Evolutionary conservation across 2,113 vertebrate species (phyloP).

Genomic region (Rhinopithecus roxellana): DNA sequence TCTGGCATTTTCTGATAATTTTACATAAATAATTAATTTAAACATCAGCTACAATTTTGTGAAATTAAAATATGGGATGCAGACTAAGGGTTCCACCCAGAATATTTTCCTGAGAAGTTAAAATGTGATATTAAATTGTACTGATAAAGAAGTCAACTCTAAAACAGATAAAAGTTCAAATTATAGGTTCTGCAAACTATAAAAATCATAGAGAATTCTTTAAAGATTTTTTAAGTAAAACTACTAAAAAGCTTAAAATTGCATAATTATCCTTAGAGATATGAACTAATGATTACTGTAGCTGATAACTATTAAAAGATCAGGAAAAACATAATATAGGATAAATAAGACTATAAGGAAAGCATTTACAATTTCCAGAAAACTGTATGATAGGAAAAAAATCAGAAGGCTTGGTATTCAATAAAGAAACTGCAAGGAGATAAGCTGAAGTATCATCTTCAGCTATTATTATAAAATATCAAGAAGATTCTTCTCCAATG

Average conservation of each 20-base stretch:
- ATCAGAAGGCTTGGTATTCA: neutral
- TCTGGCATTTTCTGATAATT: neutral
- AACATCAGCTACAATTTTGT: neutral
- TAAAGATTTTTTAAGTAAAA: neutral
- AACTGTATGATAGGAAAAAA: neutral
- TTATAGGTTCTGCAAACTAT: neutral
- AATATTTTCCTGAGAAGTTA: constrained; percentile 24
- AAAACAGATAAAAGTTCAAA: neutral
- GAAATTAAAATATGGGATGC: neutral
- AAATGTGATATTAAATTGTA: neutral
- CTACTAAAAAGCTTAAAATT: neutral
- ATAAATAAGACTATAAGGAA: neutral
- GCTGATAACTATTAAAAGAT: neutral
- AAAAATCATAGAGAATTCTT: neutral
- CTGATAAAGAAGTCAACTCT: neutral
- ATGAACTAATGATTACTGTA: neutral
- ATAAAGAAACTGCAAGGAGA: neutral
- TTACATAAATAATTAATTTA: neutral
- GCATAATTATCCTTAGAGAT: neutral
- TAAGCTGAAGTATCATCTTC: neutral
- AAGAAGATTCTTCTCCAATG: neutral
- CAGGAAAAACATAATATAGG: neutral
- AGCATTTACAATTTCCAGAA: neutral
- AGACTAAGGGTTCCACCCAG: neutral
- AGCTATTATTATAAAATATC: neutral